These are phyloP conservation scores for Neoscelio sp. DNA, from an alignment of 2,888 invertebrate genomes.

Conservation along the genomic window DNA sequence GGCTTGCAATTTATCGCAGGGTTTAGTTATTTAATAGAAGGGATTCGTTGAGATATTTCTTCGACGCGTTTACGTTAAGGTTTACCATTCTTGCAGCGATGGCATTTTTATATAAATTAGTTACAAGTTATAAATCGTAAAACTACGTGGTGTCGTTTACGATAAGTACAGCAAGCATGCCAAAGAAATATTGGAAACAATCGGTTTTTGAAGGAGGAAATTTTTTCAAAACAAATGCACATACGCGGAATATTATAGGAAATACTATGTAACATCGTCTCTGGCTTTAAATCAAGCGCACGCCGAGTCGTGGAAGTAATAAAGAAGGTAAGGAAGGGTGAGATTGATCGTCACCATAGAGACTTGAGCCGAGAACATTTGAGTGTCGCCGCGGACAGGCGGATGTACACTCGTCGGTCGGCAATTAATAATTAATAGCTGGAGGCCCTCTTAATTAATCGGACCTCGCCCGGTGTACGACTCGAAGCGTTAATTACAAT, in stretches of 20 bases:
- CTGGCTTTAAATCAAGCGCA: conserved; percentile 51
- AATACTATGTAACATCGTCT: conserved; percentile 24
- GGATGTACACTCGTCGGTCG: conserved; percentile 75
- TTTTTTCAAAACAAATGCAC: conserved; percentile 42
- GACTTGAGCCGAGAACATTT: conserved; percentile 55
- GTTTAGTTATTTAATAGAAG: background rate
- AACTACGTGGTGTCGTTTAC: background rate
- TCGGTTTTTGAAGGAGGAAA: conserved; percentile 27
- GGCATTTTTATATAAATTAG: conserved; percentile 8
- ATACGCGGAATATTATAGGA: conserved; percentile 37
- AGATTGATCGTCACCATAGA: conserved; percentile 65
- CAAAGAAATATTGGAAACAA: conserved; percentile 31
- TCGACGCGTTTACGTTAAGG: background rate
- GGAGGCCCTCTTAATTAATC: conserved; percentile 79
- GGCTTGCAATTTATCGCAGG: too few species aligned
- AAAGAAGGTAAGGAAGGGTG: conserved; percentile 51
- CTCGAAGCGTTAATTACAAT: conserved; percentile 80
- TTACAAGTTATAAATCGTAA: conserved; percentile 12
- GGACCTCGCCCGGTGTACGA: conserved; percentile 73
- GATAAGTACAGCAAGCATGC: background rate
- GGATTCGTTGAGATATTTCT: background rate
- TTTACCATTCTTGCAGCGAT: background rate
- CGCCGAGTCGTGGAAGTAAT: conserved; percentile 42
- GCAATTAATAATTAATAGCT: conserved; percentile 81
- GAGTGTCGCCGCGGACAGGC: conserved; percentile 75